Percentiles rank a stretch among this genome's conserved stretches.
phyloP scores from a whole-genome alignment of 2,888 invertebrate genomes.

The Melanophora roralis region DNA sequence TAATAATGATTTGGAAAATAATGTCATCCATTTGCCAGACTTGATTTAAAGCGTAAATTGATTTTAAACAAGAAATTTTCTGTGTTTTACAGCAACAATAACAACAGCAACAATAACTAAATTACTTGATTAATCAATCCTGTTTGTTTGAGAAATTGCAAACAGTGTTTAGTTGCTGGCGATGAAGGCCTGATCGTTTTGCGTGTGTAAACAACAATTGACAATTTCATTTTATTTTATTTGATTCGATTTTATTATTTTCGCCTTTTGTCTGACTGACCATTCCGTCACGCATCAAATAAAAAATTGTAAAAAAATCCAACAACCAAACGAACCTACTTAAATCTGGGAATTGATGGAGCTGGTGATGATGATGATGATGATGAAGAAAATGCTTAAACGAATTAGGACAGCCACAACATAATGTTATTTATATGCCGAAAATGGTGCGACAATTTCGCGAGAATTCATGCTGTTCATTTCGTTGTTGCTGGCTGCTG shows the following conservation, averaged over 20 bases:
- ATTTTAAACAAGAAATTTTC: constrained; percentile 52
- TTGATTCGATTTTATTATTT: constrained; percentile 45
- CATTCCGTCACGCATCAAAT: constrained; percentile 61
- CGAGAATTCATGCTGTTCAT: constrained; percentile 62
- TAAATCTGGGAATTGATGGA: constrained; percentile 28
- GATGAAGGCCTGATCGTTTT: background rate
- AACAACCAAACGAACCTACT: background rate
- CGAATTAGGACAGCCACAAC: constrained; percentile 52
- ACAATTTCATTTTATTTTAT: constrained; percentile 60
- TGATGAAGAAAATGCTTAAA: constrained; percentile 44
- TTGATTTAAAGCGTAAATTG: constrained; percentile 59
- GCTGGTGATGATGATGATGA: constrained; percentile 19
- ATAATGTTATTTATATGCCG: constrained; percentile 55
- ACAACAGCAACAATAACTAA: constrained; percentile 54
- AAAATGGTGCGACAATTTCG: constrained; percentile 62
- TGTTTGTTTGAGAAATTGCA: constrained; percentile 52
- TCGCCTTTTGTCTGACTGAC: constrained; percentile 35
- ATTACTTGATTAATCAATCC: constrained; percentile 63
- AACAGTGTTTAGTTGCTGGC: constrained; percentile 5
- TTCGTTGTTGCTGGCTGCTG: constrained; percentile 19
- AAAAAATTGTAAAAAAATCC: background rate
- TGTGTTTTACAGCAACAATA: constrained; percentile 34
- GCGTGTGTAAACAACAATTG: constrained; percentile 50
- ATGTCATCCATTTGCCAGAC: constrained; percentile 54
- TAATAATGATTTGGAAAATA: constrained; percentile 39